These are phyloP conservation scores for Notarius lentiginosus DNA, from an alignment of 2,113 vertebrate genomes.

Conservation along the genomic window DNA sequence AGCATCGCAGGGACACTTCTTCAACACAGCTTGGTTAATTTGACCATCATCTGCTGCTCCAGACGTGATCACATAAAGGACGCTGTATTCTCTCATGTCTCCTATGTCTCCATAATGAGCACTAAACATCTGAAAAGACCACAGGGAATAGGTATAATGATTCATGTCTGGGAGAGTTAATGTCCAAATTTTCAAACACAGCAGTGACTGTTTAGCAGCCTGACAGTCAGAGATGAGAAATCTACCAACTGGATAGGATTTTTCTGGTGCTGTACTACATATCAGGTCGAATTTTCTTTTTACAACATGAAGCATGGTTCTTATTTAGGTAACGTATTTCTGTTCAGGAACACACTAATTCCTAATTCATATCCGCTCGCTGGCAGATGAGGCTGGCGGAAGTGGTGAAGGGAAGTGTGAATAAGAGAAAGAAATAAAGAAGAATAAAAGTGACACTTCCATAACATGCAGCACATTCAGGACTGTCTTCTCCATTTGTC, in stretches of 20 bases:
- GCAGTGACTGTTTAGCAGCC: slow-evolving; percentile 17
- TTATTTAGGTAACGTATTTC: background rate
- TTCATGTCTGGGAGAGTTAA: slow-evolving; percentile 27
- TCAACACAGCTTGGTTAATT: slow-evolving; percentile 24
- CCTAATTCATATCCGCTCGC: background rate
- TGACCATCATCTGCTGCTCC: slow-evolving; percentile 29
- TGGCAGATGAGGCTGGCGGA: background rate
- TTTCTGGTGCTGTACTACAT: background rate
- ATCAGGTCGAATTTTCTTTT: background rate
- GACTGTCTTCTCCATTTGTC: slow-evolving; percentile 4
- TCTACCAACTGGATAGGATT: background rate
- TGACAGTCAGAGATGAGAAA: slow-evolving; percentile 27
- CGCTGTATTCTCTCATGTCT: slow-evolving; percentile 8
- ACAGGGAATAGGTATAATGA: slow-evolving; percentile 29
- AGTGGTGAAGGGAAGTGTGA: background rate
- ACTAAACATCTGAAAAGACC: slow-evolving; percentile 27
- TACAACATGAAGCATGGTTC: background rate
- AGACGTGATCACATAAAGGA: slow-evolving; percentile 26
- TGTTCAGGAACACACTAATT: background rate
- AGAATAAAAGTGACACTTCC: slow-evolving; percentile 23
- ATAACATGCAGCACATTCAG: background rate
- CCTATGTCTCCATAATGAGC: background rate
- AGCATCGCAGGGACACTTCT: slow-evolving; percentile 26
- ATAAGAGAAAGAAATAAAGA: background rate
- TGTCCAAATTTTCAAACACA: slow-evolving; percentile 8